Percentiles rank a stretch among this genome's conserved stretches.
Evolutionary conservation across 2,113 vertebrate genomes (phyloP).

Genomic region (Corydoras sp.): DNA sequence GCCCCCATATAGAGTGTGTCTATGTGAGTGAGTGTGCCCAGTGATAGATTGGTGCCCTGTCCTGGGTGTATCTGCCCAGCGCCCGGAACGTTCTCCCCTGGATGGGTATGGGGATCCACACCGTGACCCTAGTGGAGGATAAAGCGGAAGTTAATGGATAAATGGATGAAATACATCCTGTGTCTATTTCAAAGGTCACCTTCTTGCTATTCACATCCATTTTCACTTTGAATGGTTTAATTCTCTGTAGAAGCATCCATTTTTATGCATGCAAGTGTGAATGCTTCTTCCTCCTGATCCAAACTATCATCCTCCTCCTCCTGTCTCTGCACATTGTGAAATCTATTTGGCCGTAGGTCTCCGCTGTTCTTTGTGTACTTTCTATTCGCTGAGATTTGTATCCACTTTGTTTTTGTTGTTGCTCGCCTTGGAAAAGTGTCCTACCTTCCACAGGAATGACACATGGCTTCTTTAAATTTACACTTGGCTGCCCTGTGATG

Average conservation of each 20-base stretch:
- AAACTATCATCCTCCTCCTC: constrained; percentile 10
- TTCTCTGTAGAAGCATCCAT: constrained; percentile 9
- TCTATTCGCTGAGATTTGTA: not conserved
- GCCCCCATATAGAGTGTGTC: no score
- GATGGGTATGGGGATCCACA: no score
- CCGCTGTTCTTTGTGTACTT: constrained; percentile 1
- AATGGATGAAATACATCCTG: not conserved
- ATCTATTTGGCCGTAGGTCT: not conserved
- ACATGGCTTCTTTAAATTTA: constrained; percentile 17
- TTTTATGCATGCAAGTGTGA: not conserved
- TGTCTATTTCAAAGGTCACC: constrained; percentile 5
- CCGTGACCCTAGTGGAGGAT: no score
- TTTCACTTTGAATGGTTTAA: not conserved
- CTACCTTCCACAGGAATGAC: constrained; percentile 12
- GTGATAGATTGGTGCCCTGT: no score
- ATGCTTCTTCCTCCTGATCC: constrained; percentile 6
- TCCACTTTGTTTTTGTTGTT: not conserved
- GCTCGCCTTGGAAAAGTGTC: constrained; percentile 5
- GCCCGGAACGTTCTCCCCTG: no score
- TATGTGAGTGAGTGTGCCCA: no score
- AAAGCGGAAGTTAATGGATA: no score
- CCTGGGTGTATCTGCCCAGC: no score
- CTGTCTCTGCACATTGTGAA: not conserved
- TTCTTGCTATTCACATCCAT: not conserved
- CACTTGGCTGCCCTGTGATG: constrained; percentile 14